These are phyloP conservation scores for Drosophila antonietae DNA, from an alignment of 2,888 invertebrate species.

Conservation along the genomic window DNA sequence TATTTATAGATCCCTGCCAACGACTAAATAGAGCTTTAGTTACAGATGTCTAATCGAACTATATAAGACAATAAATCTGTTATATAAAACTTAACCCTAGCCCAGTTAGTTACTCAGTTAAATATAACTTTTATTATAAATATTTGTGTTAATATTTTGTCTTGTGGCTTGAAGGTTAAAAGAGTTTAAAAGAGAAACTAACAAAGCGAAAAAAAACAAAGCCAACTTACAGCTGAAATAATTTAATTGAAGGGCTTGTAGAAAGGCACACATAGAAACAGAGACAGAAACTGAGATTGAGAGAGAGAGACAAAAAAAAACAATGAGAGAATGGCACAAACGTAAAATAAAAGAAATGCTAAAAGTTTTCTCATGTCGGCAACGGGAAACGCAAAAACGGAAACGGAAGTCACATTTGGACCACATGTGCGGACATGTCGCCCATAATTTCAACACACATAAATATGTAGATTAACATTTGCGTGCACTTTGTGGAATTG, in stretches of 20 bases:
- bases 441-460: constrained; percentile 61
- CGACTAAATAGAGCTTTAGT: not conserved
- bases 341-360: constrained; percentile 60
- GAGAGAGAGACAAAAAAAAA: not conserved
- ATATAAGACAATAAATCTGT: no score
- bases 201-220: constrained; percentile 7
- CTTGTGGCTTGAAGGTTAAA: constrained; percentile 14
- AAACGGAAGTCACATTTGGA: constrained; percentile 70
- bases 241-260: constrained; percentile 48
- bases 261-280: constrained; percentile 14
- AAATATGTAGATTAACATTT: constrained; percentile 61
- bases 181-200: constrained; percentile 26
- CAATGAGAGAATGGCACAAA: constrained; percentile 10
- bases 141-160: constrained; percentile 27
- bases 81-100: no score
- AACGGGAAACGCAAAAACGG: constrained; percentile 43
- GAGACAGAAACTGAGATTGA: not conserved
- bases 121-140: not conserved
- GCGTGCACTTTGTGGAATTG: constrained; percentile 38
- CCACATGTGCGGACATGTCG: constrained; percentile 68
- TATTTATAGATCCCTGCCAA: not conserved
- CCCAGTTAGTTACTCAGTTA: no score
- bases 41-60: no score
- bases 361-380: constrained; percentile 74
- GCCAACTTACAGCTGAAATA: constrained; percentile 54